Base-by-base conservation (phyloP, 2,797 vertebrate species). In the Esox lucius region DNA sequence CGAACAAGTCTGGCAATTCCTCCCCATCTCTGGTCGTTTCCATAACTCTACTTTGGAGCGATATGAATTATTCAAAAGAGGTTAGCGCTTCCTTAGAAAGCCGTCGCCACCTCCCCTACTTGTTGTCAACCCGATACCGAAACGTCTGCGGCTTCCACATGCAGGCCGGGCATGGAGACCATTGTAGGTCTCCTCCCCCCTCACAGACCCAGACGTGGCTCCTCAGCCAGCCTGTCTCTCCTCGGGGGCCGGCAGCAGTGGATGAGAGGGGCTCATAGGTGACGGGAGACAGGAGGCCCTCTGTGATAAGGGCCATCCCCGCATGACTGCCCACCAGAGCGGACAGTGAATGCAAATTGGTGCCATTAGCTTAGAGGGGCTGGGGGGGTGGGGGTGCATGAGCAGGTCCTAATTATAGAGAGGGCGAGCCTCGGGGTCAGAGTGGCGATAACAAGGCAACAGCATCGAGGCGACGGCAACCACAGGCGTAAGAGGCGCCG, bases 311-410 rank as follows among this genome's bases (percentile, higher is more conserved):
- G 68, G 80, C 85, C 85, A 76, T 91, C 86, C 89, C 80, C 31
- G 81, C 89, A 85, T 91, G 90, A 92, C 85, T 89, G 89, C 87
- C 88, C 87, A 91, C 91, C 88, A 81, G 85, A 89, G 86, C 88
- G 91, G 90, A 92, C 91, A 90, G 84, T 85, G 86, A 90, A 91
- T 92, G 92, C 91, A 93, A 93, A 93, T 92, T 91, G 89, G 80
- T 91, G 84, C 87, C 88, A 90, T 92, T 92, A 90, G 87, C 19
- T 35, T 71, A 28, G 65, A 75, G 66, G 56, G 74, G 33, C 22
- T 61, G 35, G 39, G 72, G 35, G 68, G 73, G 75, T 71, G n/a
- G 72, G 77, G 80, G 75, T 81, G 53, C 42, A 77, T 79, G 78
- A 81, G 82, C 81, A 80, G 75, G 72, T 85, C 78, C 87, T 91